These are phyloP conservation scores for Plestiodon gilberti DNA, from an alignment of 2,113 vertebrate genomes.

Conservation along the genomic window DNA sequence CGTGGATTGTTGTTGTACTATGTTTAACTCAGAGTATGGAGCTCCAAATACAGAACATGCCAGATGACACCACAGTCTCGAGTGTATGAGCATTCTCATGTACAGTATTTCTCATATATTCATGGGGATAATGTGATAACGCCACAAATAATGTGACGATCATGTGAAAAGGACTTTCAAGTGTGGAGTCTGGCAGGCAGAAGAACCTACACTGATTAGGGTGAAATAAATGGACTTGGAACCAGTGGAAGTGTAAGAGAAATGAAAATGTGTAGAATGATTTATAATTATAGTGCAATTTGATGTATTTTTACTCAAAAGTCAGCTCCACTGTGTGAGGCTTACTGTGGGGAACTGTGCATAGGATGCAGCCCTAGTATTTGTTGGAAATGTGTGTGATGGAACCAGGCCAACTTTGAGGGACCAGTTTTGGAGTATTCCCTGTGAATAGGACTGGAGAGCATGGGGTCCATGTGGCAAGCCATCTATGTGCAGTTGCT, in stretches of 20 bases:
- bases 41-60: not conserved
- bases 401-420: not conserved
- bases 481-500: not conserved
- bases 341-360: too few relatives aligned
- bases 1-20: not conserved
- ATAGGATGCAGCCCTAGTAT: not conserved
- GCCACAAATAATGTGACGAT: not conserved
- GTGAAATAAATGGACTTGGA: not conserved
- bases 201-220: not conserved
- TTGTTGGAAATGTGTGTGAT: too few relatives aligned
- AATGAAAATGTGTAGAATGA: too few relatives aligned
- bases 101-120: not conserved
- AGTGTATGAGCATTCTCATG: too few relatives aligned
- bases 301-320: too few relatives aligned
- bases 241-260: not conserved
- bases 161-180: not conserved
- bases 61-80: not conserved
- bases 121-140: too few relatives aligned
- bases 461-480: not conserved
- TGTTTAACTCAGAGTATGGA: not conserved
- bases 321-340: too few relatives aligned
- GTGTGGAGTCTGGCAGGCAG: not conserved
- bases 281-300: too few relatives aligned
- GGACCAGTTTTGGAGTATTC: too few relatives aligned
- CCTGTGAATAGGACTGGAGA: not conserved